phyloP scores from a whole-genome alignment of 1,140 invertebrate species.

The Telenomus remus region DNA sequence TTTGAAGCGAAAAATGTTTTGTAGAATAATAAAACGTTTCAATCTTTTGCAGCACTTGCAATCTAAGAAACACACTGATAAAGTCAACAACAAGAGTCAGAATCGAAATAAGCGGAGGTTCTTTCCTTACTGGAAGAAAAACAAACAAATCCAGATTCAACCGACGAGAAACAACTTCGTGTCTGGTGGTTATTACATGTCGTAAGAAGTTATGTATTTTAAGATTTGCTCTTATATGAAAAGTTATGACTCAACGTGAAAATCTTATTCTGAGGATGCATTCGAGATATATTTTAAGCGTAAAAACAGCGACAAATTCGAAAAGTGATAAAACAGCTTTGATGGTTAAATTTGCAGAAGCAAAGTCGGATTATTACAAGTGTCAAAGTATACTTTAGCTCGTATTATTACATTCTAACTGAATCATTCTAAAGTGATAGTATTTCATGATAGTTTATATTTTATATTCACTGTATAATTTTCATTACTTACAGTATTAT shows the following conservation, averaged over 20 bases:
- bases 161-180: constrained; percentile 65
- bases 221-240: constrained; percentile 11
- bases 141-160: constrained; percentile 47
- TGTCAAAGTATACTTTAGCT: too few relatives aligned
- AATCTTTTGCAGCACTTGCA: constrained; percentile 67
- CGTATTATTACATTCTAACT: too few relatives aligned
- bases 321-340: too few relatives aligned
- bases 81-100: constrained; percentile 61
- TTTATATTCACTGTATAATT: too few relatives aligned
- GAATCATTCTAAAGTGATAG: too few relatives aligned
- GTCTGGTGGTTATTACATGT: constrained; percentile 60
- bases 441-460: too few relatives aligned
- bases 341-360: too few relatives aligned
- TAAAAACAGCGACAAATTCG: too few relatives aligned
- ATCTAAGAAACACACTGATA: constrained; percentile 69
- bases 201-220: constrained; percentile 16
- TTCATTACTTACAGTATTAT: too few relatives aligned
- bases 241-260: constrained; percentile 9
- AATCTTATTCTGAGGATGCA: neutral
- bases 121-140: constrained; percentile 69
- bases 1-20: neutral
- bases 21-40: constrained; percentile 11
- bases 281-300: too few relatives aligned
- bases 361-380: too few relatives aligned
- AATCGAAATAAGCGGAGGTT: constrained; percentile 64